These are phyloP conservation scores for Chloroclysta siterata DNA, from an alignment of 2,888 invertebrate species.

Conservation along the genomic window DNA sequence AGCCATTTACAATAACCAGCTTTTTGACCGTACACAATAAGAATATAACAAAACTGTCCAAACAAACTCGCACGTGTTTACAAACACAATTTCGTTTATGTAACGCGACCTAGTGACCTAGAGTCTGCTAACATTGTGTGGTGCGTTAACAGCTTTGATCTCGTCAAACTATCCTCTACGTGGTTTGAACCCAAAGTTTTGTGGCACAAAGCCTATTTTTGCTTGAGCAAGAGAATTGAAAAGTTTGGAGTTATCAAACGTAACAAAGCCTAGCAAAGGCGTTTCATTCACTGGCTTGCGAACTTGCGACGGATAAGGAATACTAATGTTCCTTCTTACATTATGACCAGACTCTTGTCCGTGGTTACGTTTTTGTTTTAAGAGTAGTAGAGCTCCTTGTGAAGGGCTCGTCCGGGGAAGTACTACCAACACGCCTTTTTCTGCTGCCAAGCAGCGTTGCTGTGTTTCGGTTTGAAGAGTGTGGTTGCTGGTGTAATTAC, in stretches of 20 bases:
- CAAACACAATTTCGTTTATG: conserved; percentile 57
- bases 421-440: too few relatives aligned
- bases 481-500: too few relatives aligned
- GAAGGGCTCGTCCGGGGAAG: too few relatives aligned
- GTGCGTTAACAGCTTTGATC: conserved; percentile 70
- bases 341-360: neutral
- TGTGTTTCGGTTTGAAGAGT: too few relatives aligned
- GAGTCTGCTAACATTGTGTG: conserved; percentile 66
- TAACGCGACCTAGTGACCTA: conserved; percentile 75
- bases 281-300: conserved; percentile 58
- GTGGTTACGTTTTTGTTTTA: neutral
- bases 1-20: conserved; percentile 18
- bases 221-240: conserved; percentile 34
- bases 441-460: too few relatives aligned
- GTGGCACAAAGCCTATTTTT: conserved; percentile 40
- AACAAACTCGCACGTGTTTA: conserved; percentile 50
- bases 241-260: conserved; percentile 50
- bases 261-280: conserved; percentile 44
- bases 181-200: conserved; percentile 29
- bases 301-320: conserved; percentile 48
- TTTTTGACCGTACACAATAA: conserved; percentile 15
- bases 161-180: conserved; percentile 43
- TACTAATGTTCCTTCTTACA: conserved; percentile 45
- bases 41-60: conserved; percentile 33
- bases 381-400: too few relatives aligned